Base-by-base conservation (phyloP, 2,113 vertebrate species). In the Myotis davidii region DNA sequence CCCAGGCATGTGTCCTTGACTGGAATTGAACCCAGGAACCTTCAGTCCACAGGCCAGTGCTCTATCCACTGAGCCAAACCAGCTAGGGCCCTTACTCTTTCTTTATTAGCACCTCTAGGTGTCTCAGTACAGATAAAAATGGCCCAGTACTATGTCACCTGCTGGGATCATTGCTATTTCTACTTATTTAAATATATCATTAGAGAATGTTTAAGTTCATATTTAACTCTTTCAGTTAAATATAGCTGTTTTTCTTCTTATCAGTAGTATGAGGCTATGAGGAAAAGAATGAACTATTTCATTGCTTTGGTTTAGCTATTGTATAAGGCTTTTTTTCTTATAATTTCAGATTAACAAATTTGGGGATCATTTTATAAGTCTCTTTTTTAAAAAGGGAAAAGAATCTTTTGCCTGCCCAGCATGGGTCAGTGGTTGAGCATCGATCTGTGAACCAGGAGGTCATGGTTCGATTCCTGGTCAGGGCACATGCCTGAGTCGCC, bases 101-200 rank as follows among this genome's bases (percentile, higher is more conserved):
- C 34, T 7, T 79, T 95, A 9, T 73, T 25, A 94, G 21, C 18
- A 84, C 17, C 17, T n/a, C n/a, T 65, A 4, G 52, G 9, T 82
- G 4, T 90, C 88, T 96, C 34, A 37, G 50, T 90, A 25, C 14
- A 74, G 65, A 92, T 90, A 45, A 84, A 18, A 94, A 81, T 67
- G 39, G 20, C n/a, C 59, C 20, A 29, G 13, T 83, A 37, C 42
- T 82, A 3, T 16, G 64, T 52, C 59, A 65, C 73, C 64, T 81
- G 6, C 39, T 70, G 83, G 48, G 78, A 78, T 64, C 52, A 85
- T 48, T 91, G 70, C 48, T 91, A 2, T 89, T 91, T 76, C 79
- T 94, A 48, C 39, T 94, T 96, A 77, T n/a, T 93, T 88, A 83
- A 92, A 94, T 84, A 67, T n/a, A 86, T 59, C 91, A 18, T 83